These are phyloP conservation scores for Cephus rjabovi DNA, from an alignment of 2,888 invertebrate species.

Conservation along the genomic window DNA sequence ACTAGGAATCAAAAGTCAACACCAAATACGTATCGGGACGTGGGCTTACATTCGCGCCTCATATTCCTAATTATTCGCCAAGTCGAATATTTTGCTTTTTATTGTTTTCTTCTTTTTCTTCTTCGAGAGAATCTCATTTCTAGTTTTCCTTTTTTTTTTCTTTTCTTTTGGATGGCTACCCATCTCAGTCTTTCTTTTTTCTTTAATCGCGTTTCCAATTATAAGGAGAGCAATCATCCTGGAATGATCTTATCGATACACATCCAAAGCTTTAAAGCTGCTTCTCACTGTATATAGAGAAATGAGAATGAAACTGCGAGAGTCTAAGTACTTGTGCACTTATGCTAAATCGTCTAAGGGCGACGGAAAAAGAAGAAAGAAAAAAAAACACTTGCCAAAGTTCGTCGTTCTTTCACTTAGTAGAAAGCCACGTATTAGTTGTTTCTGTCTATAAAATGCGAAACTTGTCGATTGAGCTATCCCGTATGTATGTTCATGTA, in stretches of 20 bases:
- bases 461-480: too few species aligned
- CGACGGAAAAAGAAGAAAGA: not conserved
- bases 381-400: not conserved
- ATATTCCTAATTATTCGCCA: not conserved
- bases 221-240: not conserved
- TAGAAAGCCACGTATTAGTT: not conserved
- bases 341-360: not conserved
- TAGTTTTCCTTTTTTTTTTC: conserved; percentile 10
- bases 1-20: conserved; percentile 48
- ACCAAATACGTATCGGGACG: conserved; percentile 41
- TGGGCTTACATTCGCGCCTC: conserved; percentile 6
- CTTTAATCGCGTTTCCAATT: not conserved
- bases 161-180: not conserved
- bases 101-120: conserved; percentile 19
- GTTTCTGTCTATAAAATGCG: not conserved
- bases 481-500: too few species aligned
- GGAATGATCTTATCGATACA: not conserved
- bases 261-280: not conserved
- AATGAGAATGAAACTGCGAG: not conserved
- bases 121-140: conserved; percentile 31
- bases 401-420: not conserved
- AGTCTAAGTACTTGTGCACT: conserved; percentile 3
- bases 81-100: conserved; percentile 31
- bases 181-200: not conserved
- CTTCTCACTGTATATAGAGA: not conserved